Evolutionary conservation across 2,113 vertebrate genomes (phyloP).

Genomic region (Zosterops borbonicus): DNA sequence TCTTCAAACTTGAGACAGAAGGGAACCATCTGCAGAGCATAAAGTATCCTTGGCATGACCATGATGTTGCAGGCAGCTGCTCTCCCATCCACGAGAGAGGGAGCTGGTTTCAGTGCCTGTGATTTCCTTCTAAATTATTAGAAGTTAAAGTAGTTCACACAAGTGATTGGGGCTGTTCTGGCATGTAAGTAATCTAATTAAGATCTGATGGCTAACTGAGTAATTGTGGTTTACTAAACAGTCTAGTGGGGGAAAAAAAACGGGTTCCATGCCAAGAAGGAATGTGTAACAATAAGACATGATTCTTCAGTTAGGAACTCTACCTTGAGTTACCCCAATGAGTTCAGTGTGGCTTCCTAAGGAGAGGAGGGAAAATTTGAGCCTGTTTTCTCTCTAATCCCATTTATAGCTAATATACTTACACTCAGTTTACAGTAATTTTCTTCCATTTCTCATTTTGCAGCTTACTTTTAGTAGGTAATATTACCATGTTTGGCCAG

Average conservation of each 20-base stretch:
- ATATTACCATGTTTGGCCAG: background rate
- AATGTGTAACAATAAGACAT: background rate
- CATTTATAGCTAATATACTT: background rate
- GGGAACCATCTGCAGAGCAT: constrained; percentile 48
- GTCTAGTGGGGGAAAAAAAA: background rate
- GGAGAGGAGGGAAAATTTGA: background rate
- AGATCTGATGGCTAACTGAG: constrained; percentile 1
- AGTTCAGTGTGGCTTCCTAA: background rate
- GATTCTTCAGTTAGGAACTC: background rate
- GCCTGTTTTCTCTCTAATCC: background rate
- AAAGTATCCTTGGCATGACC: constrained; percentile 3
- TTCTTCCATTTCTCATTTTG: background rate
- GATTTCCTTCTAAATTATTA: constrained; percentile 16
- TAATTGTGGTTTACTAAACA: constrained; percentile 13
- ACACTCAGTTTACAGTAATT: background rate
- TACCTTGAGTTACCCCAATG: background rate
- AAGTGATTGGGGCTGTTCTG: background rate
- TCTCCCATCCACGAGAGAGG: background rate
- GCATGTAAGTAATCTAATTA: constrained; percentile 31
- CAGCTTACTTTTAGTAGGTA: background rate
- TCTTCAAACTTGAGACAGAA: constrained; percentile 17
- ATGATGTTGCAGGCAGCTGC: constrained; percentile 15
- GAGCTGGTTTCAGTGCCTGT: constrained; percentile 3
- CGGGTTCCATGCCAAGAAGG: background rate
- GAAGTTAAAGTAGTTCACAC: background rate